Percentiles rank a stretch among this genome's conserved stretches.
Conservation (phyloP, 1,140 invertebrate species). For the Lanistes nyassanus region DNA sequence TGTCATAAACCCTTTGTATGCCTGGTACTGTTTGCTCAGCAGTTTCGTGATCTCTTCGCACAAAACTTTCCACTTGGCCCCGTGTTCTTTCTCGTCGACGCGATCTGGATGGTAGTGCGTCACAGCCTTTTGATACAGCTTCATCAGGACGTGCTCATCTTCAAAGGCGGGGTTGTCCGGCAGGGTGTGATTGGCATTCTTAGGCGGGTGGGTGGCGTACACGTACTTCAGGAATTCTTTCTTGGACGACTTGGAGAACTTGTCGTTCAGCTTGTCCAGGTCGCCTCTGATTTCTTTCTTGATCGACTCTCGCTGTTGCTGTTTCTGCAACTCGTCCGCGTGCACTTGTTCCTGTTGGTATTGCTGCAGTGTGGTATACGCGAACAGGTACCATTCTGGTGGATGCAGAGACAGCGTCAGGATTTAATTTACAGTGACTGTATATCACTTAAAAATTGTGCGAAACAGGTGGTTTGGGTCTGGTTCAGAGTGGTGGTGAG, state of each 20-base stretch:
- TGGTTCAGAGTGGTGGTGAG: background rate
- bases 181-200: constrained; percentile 33
- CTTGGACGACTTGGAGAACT: constrained; percentile 8
- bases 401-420: background rate
- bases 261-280: constrained; percentile 29
- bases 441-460: background rate
- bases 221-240: constrained; percentile 38
- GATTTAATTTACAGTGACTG: background rate
- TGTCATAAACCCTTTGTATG: too few relatives aligned
- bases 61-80: constrained; percentile 39
- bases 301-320: constrained; percentile 28
- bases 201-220: constrained; percentile 42
- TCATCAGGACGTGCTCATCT: constrained; percentile 27
- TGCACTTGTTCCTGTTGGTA: constrained; percentile 40
- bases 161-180: background rate
- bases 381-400: constrained; percentile 43
- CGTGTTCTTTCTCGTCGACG: constrained; percentile 29
- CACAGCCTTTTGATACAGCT: constrained; percentile 40
- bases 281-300: constrained; percentile 34
- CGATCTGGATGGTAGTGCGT: constrained; percentile 47
- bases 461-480: background rate
- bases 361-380: constrained; percentile 23
- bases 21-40: constrained; percentile 27
- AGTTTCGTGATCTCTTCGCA: constrained; percentile 45
- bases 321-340: constrained; percentile 31